phyloP scores from a whole-genome alignment of 2,113 vertebrate genomes.

The Scartelaos histophorus region DNA sequence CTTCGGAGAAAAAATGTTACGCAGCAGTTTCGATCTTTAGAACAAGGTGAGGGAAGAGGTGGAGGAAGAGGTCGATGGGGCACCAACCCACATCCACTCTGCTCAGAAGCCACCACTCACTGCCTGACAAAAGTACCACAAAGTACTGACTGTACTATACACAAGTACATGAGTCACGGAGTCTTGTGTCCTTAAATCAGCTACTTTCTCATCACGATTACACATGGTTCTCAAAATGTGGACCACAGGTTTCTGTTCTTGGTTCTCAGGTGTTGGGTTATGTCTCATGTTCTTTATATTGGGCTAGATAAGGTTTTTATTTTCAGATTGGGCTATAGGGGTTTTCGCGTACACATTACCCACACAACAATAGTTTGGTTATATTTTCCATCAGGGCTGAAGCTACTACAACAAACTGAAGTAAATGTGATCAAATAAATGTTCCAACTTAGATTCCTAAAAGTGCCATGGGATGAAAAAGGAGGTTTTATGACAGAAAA shows the following conservation, averaged over 20 bases:
- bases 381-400: not conserved
- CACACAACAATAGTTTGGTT: no score
- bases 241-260: not conserved
- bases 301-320: no score
- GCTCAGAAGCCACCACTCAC: slow-evolving; percentile 36
- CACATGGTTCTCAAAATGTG: slow-evolving; percentile 16
- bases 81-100: slow-evolving; percentile 39
- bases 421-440: no score
- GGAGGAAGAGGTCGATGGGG: slow-evolving; percentile 30
- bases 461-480: no score
- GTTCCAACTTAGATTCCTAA: no score
- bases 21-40: slow-evolving; percentile 8
- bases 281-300: not conserved
- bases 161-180: slow-evolving; percentile 62
- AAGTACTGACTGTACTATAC: slow-evolving; percentile 44
- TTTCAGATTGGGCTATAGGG: no score
- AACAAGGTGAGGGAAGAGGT: slow-evolving; percentile 33
- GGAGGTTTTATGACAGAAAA: no score
- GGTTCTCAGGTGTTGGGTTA: no score
- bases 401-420: no score
- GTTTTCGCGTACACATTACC: no score
- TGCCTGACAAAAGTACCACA: slow-evolving; percentile 52
- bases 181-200: slow-evolving; percentile 34
- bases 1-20: no score
- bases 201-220: slow-evolving; percentile 59